phyloP scores from a whole-genome alignment of 2,797 vertebrate species.

The Falco cherrug region DNA sequence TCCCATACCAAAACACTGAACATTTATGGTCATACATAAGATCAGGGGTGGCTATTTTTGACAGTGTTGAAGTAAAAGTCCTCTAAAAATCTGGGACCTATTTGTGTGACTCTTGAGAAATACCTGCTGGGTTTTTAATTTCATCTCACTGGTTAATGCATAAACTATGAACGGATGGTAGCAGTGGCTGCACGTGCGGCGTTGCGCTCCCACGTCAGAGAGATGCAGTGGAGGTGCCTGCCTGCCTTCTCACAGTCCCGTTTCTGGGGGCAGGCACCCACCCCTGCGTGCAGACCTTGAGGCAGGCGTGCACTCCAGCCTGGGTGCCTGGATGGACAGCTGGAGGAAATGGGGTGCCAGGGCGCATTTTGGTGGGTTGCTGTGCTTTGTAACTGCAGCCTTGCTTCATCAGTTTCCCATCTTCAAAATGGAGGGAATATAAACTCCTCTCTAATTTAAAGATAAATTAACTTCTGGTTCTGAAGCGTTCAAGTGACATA shows the following conservation, averaged over 20 bases:
- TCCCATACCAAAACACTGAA: not conserved
- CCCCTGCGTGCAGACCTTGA: fast-evolving
- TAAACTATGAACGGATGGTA: fast-evolving
- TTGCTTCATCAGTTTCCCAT: constrained; percentile 4
- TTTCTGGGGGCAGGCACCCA: not conserved
- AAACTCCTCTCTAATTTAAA: constrained; percentile 42
- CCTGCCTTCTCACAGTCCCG: not conserved
- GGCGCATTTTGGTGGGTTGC: not conserved
- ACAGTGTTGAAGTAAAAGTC: not conserved
- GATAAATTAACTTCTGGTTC: constrained; percentile 56
- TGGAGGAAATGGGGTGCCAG: not conserved
- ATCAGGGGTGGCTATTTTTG: not conserved
- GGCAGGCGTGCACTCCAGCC: fast-evolving
- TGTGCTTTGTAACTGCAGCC: not conserved
- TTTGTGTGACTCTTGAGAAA: not conserved
- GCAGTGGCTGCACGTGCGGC: not conserved
- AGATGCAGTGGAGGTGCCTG: not conserved
- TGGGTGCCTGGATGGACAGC: fast-evolving
- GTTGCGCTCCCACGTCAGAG: fast-evolving
- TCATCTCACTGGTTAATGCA: not conserved
- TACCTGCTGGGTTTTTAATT: not conserved
- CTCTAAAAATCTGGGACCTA: not conserved
- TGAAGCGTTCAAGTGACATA: constrained; percentile 54
- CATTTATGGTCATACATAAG: not conserved
- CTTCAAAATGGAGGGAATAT: not conserved